phyloP scores from a whole-genome alignment of 2,888 invertebrate species.

The Eristalinus aeneus region DNA sequence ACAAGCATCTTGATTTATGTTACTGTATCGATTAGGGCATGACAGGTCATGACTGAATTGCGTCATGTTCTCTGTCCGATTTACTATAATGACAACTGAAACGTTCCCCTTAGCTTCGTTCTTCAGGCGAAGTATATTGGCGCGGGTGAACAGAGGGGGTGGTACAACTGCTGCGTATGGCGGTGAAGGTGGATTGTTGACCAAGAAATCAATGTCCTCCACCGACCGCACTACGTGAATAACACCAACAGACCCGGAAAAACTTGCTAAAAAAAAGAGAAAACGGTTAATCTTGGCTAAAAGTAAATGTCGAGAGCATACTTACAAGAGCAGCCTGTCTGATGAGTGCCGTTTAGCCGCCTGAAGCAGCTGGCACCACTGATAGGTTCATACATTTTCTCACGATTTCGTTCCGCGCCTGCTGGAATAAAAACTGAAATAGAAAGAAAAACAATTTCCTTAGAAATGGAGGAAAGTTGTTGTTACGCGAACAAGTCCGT shows the following conservation, averaged over 20 bases:
- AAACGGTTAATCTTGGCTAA: background rate
- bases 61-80: conserved; percentile 76
- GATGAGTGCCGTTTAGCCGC: conserved; percentile 95
- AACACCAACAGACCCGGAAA: conserved; percentile 91
- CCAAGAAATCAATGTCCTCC: conserved; percentile 88
- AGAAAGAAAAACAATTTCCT: background rate
- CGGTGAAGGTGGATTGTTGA: conserved; percentile 86
- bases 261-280: conserved; percentile 75
- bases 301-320: conserved; percentile 70
- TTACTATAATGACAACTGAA: conserved; percentile 85
- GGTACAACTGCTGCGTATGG: conserved; percentile 90
- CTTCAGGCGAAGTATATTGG: conserved; percentile 82
- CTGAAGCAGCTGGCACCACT: conserved; percentile 91
- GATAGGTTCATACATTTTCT: conserved; percentile 90
- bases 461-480: background rate
- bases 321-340: conserved; percentile 97
- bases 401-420: conserved; percentile 83
- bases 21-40: conserved; percentile 91
- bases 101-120: conserved; percentile 82
- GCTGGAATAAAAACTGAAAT: conserved; percentile 69
- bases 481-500: no score
- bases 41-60: conserved; percentile 85
- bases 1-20: conserved; percentile 81
- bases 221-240: conserved; percentile 86
- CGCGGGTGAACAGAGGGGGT: conserved; percentile 84